phyloP scores from a whole-genome alignment of 2,888 invertebrate genomes.

The Malthinus flaveolus region DNA sequence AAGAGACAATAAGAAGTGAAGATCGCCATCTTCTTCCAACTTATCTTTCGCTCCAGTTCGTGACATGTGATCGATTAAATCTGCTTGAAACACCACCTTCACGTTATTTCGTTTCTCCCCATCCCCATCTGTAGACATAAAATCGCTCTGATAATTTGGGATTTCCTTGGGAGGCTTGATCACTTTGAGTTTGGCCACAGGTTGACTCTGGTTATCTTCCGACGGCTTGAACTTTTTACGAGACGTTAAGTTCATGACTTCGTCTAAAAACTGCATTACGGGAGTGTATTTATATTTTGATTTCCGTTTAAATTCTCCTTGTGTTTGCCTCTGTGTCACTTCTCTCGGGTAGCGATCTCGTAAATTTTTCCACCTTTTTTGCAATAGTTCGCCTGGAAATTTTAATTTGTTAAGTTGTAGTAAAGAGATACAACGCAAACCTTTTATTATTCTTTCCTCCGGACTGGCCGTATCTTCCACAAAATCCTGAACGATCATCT shows the following conservation, averaged over 20 bases:
- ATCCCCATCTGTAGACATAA: neutral
- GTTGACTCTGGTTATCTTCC: neutral
- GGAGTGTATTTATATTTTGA: neutral
- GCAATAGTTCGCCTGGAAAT: neutral
- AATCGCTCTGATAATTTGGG: neutral
- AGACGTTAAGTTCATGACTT: neutral
- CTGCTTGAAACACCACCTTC: neutral
- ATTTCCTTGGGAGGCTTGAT: too few species aligned
- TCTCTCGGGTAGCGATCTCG: neutral
- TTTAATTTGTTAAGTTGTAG: neutral
- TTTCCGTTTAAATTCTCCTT: neutral
- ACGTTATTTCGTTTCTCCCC: neutral
- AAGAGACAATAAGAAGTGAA: neutral
- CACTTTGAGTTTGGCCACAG: too few species aligned
- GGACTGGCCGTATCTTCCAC: neutral
- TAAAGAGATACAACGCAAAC: neutral
- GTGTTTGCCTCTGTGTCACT: neutral
- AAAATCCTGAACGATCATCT: neutral
- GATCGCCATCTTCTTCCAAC: neutral
- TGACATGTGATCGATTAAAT: neutral
- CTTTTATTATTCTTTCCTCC: neutral
- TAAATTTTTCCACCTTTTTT: neutral
- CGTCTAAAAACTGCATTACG: neutral
- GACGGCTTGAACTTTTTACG: neutral
- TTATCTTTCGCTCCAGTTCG: neutral